These are phyloP conservation scores for Camponotus pennsylvanicus DNA, from an alignment of 1,140 invertebrate species.

Conservation along the genomic window DNA sequence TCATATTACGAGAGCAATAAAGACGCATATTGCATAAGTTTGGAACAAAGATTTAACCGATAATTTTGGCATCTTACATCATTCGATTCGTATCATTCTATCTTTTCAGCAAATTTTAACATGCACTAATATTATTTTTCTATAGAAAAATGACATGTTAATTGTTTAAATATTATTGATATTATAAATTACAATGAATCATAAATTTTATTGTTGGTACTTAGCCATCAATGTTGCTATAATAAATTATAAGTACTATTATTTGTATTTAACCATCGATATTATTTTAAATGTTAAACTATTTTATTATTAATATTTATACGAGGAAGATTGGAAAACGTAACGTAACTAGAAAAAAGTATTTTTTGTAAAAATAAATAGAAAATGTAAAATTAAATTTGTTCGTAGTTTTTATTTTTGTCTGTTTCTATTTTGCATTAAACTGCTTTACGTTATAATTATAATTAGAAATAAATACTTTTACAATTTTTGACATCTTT, in stretches of 20 bases:
- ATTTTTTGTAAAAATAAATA: too few relatives aligned
- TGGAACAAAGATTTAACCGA: background rate
- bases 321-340: too few relatives aligned
- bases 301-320: background rate
- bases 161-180: background rate
- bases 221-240: background rate
- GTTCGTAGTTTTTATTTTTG: too few relatives aligned
- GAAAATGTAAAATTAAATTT: background rate
- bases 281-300: background rate
- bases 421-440: background rate
- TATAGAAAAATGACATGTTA: background rate
- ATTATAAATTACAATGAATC: background rate
- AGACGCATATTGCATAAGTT: conserved; percentile 11
- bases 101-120: background rate
- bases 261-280: background rate
- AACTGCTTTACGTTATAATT: background rate
- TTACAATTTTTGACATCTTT: background rate
- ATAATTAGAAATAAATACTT: background rate
- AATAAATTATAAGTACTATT: background rate
- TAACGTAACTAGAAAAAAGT: too few relatives aligned
- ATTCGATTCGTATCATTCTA: background rate
- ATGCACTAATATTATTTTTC: background rate
- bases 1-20: background rate
- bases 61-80: conserved; percentile 9
- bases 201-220: conserved; percentile 1